A percentile compares a stretch with the other conserved stretches of the same genome.
Conservation (phyloP, 2,113 vertebrate species). For the Morphnarchus princeps region DNA sequence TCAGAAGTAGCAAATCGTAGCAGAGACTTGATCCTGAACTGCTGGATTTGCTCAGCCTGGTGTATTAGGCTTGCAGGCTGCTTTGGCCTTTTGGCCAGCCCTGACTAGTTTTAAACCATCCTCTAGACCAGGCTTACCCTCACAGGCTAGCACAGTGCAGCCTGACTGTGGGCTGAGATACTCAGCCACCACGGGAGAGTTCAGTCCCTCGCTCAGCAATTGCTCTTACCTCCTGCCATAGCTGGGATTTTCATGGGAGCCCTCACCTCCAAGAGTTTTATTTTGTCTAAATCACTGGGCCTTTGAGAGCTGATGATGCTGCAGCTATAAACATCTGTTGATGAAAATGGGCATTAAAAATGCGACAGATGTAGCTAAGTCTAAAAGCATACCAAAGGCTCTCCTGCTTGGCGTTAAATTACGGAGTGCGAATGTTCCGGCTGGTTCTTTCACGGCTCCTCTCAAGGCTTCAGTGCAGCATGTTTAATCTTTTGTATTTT, state of each 20-base stretch:
- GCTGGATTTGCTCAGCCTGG: not conserved
- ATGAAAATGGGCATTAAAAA: not conserved
- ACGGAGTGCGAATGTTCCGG: rapidly evolving
- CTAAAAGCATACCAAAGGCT: not conserved
- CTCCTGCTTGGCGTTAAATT: not conserved
- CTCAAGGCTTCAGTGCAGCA: not conserved
- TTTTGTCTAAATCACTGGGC: not conserved
- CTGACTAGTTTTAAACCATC: not conserved
- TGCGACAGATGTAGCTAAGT: not conserved
- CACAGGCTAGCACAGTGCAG: not conserved
- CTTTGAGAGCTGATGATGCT: not conserved
- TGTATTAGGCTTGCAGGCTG: not conserved
- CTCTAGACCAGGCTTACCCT: not conserved
- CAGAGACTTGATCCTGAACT: not conserved
- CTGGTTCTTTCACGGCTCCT: not conserved
- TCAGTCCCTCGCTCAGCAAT: not conserved
- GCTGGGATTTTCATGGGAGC: not conserved
- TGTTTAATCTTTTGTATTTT: not conserved
- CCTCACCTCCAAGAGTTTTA: not conserved
- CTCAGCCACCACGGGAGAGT: rapidly evolving
- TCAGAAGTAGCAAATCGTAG: not conserved
- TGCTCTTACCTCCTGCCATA: not conserved
- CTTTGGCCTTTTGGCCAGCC: not conserved
- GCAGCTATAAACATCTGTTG: not conserved
- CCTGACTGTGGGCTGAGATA: not conserved